Percentiles rank a stretch among this genome's conserved stretches.
phyloP scores from a whole-genome alignment of 37 sponge, comb jelly and placozoan species.

The Cliona cf. orientalis region DNA sequence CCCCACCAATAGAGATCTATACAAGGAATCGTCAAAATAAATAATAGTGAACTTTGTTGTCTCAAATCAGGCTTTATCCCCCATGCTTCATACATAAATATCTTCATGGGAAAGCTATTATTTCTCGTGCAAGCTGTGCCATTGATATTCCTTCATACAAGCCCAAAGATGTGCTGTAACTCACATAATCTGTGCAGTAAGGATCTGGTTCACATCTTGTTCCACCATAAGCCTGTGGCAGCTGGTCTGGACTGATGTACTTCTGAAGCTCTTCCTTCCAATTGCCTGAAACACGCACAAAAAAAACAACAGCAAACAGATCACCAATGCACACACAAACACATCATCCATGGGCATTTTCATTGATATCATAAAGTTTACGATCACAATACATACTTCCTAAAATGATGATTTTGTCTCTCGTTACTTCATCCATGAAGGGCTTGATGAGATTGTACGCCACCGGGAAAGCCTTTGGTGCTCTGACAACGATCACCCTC shows the following conservation, averaged over 20 bases:
- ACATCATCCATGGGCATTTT: background rate
- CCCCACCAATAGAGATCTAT: slow-evolving; percentile 46
- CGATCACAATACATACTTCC: slow-evolving; percentile 26
- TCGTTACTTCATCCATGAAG: slow-evolving; percentile 58
- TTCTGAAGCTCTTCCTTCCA: slow-evolving; percentile 60
- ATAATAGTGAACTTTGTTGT: no score
- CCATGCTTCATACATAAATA: no score
- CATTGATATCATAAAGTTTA: background rate
- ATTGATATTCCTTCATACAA: no score
- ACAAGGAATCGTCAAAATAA: no score
- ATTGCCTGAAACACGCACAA: slow-evolving; percentile 4
- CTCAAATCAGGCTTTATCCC: no score
- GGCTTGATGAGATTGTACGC: slow-evolving; percentile 67
- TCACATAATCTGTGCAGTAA: slow-evolving; percentile 50
- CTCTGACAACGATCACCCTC: slow-evolving; percentile 45
- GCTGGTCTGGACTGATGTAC: slow-evolving; percentile 68
- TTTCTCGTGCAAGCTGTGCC: no score
- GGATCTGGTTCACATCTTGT: slow-evolving; percentile 69
- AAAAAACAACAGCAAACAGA: background rate
- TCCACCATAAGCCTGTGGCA: slow-evolving; percentile 64
- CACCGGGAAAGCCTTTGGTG: slow-evolving; percentile 63
- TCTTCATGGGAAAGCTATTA: no score
- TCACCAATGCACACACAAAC: background rate
- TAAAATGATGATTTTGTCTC: slow-evolving; percentile 52
- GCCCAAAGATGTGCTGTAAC: no score